These are phyloP conservation scores for Sinotaia quadrata DNA, from an alignment of 2,888 invertebrate genomes.

Conservation along the genomic window DNA sequence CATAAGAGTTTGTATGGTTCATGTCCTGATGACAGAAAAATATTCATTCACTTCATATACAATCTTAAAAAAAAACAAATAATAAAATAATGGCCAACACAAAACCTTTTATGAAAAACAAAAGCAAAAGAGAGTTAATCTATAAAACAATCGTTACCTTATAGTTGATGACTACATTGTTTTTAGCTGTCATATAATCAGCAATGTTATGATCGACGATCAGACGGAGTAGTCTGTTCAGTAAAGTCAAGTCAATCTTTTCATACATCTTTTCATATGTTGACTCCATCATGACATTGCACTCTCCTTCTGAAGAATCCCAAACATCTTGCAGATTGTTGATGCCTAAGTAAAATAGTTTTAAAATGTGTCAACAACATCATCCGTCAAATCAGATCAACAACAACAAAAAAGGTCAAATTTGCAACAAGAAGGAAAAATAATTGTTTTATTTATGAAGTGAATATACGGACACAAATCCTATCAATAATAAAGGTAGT, in stretches of 20 bases:
- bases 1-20: slow-evolving; percentile 99
- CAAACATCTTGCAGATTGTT: slow-evolving; percentile 94
- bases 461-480: too few relatives aligned
- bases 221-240: slow-evolving; percentile 93
- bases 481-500: too few relatives aligned
- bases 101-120: neutral
- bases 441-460: too few relatives aligned
- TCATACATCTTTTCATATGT: slow-evolving; percentile 99
- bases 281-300: slow-evolving; percentile 97
- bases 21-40: slow-evolving; percentile 85
- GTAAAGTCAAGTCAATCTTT: slow-evolving; percentile 97
- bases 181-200: slow-evolving; percentile 99
- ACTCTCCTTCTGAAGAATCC: slow-evolving; percentile 99
- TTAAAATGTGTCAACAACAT: too few relatives aligned
- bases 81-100: neutral
- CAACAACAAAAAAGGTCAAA: too few relatives aligned
- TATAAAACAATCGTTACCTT: slow-evolving; percentile 77
- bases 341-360: too few relatives aligned
- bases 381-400: too few relatives aligned
- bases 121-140: neutral
- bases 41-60: too few relatives aligned
- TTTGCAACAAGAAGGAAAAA: too few relatives aligned
- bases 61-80: neutral
- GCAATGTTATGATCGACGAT: slow-evolving; percentile 99
- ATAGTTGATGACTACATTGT: slow-evolving; percentile 99